Conservation (phyloP, 2,113 vertebrate genomes). For the Rhinopomastus cyanomelas region DNA sequence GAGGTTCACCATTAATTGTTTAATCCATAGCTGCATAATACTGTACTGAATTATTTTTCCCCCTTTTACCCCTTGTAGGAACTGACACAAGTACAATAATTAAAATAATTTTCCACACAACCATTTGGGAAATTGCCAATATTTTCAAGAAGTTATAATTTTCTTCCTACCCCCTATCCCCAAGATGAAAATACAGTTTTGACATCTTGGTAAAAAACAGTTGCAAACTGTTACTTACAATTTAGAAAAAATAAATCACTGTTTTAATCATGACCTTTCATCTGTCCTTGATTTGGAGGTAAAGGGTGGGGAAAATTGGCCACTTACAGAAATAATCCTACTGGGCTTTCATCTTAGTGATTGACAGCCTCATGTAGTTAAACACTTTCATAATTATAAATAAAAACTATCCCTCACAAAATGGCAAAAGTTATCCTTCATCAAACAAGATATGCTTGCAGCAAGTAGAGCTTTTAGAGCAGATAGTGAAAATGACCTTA, state of each 20-base stretch:
- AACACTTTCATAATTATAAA: conserved; percentile 74
- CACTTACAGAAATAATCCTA: conserved; percentile 80
- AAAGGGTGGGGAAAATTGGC: conserved; percentile 72
- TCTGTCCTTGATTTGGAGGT: conserved; percentile 76
- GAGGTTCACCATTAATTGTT: conserved; percentile 68
- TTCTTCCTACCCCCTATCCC: conserved; percentile 56
- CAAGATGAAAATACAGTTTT: conserved; percentile 75
- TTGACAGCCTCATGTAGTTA: conserved; percentile 75
- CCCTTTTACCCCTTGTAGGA: conserved; percentile 64
- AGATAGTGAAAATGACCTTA: conserved; percentile 29
- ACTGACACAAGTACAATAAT: conserved; percentile 78
- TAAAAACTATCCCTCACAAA: conserved; percentile 70
- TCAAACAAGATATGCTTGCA: conserved; percentile 57
- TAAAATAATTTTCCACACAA: conserved; percentile 79
- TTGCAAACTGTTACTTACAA: conserved; percentile 78
- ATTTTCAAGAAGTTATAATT: conserved; percentile 80
- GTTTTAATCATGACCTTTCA: conserved; percentile 84
- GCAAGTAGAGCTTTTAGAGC: conserved; percentile 39
- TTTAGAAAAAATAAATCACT: conserved; percentile 73
- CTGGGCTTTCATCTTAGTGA: conserved; percentile 69
- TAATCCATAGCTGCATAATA: conserved; percentile 67
- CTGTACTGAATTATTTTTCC: conserved; percentile 56
- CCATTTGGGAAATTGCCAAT: conserved; percentile 74
- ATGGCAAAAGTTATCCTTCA: conserved; percentile 62
- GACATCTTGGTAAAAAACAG: conserved; percentile 80